These are phyloP conservation scores for Coenobita brevimanus DNA, from an alignment of 1,140 invertebrate species.

Conservation along the genomic window DNA sequence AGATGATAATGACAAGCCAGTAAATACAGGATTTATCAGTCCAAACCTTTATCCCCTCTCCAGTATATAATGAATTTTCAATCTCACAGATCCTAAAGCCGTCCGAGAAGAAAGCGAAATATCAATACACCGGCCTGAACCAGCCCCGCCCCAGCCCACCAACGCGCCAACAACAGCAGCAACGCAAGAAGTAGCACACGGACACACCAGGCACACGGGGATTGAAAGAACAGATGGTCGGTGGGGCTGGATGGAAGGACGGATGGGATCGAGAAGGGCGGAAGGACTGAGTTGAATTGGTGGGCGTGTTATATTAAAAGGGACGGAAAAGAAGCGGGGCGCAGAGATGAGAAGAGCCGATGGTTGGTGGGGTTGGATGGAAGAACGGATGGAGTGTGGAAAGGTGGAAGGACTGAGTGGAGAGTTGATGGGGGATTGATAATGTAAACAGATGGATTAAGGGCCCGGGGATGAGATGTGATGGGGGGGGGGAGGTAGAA, in stretches of 20 bases:
- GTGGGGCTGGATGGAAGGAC: not conserved
- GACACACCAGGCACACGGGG: not conserved
- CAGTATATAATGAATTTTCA: too few relatives aligned
- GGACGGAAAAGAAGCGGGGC: not conserved
- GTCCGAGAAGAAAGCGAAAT: slow-evolving; percentile 81
- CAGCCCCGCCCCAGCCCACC: slow-evolving; percentile 77
- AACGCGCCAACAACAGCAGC: slow-evolving; percentile 71
- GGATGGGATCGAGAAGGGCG: not conserved
- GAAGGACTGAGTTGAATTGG: not conserved
- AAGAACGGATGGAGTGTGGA: not conserved
- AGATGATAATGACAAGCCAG: too few relatives aligned
- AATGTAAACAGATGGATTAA: not conserved
- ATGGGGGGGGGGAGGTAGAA: not conserved
- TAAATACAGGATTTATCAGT: too few relatives aligned
- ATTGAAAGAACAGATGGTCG: not conserved
- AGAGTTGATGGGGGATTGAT: not conserved
- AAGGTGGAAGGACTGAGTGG: not conserved
- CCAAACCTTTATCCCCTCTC: too few relatives aligned
- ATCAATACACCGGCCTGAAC: slow-evolving; percentile 79
- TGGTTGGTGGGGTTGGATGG: not conserved
- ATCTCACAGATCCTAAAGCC: slow-evolving; percentile 80
- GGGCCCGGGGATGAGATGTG: not conserved
- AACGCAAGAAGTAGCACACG: slow-evolving; percentile 35
- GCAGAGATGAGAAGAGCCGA: not conserved
- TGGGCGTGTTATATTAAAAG: not conserved